Percentiles rank a stretch among this genome's conserved stretches.
Evolutionary conservation across 1,140 invertebrate species (phyloP).

Genomic region (Diabrotica virgifera): DNA sequence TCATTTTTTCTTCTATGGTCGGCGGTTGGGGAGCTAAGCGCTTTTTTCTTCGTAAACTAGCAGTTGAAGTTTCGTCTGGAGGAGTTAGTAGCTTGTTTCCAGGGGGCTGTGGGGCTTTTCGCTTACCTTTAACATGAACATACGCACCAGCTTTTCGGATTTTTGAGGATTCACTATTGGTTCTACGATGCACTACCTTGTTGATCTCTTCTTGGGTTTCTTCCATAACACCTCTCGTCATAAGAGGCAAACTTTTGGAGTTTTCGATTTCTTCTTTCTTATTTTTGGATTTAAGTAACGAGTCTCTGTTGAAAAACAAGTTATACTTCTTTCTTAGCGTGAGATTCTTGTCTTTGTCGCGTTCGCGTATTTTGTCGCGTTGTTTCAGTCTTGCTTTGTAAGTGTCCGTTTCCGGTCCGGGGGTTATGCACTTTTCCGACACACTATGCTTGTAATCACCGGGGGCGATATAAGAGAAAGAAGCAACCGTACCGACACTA

Average conservation of each 20-base stretch:
- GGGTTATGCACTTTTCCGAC: conserved; percentile 46
- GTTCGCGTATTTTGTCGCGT: conserved; percentile 54
- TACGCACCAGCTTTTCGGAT: conserved; percentile 49
- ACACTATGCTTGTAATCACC: conserved; percentile 50
- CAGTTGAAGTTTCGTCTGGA: conserved; percentile 29
- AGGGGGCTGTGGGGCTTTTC: conserved; percentile 69
- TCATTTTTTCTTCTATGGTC: conserved; percentile 21
- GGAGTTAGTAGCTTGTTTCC: conserved; percentile 18
- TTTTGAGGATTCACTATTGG: conserved; percentile 56
- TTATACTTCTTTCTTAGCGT: conserved; percentile 63
- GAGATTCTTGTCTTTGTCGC: conserved; percentile 58
- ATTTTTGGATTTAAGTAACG: conserved; percentile 39
- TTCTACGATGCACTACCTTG: conserved; percentile 47
- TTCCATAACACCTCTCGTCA: conserved; percentile 41
- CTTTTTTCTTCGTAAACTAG: conserved; percentile 55
- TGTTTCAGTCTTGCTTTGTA: conserved; percentile 60
- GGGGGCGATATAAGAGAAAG: conserved; percentile 67
- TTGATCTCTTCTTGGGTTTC: conserved; percentile 38
- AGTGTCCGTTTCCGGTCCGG: conserved; percentile 56
- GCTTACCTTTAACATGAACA: conserved; percentile 69
- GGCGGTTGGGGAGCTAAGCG: conserved; percentile 61
- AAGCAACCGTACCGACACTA: conserved; percentile 67
- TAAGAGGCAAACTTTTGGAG: conserved; percentile 53
- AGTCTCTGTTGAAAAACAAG: conserved; percentile 53
- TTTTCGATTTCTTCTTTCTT: conserved; percentile 46